These are phyloP conservation scores for Setophaga petechia DNA, from an alignment of 2,113 vertebrate species.

Conservation along the genomic window DNA sequence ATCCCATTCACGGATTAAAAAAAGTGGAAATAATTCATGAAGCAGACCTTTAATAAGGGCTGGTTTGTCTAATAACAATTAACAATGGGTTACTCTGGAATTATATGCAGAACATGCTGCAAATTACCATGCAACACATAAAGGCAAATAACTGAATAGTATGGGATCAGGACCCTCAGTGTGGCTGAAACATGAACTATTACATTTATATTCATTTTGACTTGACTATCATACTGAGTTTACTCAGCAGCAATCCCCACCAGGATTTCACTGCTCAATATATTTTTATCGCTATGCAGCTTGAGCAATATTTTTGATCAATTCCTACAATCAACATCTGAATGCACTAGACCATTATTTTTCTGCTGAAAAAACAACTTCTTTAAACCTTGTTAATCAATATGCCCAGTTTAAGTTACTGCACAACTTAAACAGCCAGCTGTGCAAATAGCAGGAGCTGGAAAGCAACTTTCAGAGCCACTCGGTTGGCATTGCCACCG, in stretches of 20 bases:
- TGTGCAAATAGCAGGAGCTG: not conserved
- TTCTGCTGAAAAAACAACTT: not conserved
- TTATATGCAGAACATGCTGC: not conserved
- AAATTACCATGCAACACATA: not conserved
- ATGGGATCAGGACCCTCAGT: not conserved
- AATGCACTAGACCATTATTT: not conserved
- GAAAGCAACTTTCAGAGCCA: not conserved
- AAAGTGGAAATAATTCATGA: not conserved
- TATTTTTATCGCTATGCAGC: not conserved
- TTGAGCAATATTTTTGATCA: conserved; percentile 35
- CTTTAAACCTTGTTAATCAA: conserved; percentile 27
- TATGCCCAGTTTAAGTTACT: not conserved
- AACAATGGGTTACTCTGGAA: not conserved
- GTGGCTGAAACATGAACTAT: not conserved
- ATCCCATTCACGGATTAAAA: not conserved
- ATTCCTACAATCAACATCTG: conserved; percentile 20
- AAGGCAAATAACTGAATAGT: not conserved
- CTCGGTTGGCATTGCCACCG: not conserved
- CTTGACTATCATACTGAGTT: not conserved
- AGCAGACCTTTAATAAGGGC: not conserved
- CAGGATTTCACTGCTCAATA: conserved; percentile 13
- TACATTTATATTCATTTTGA: not conserved
- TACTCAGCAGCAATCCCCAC: not conserved
- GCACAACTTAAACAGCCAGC: not conserved
- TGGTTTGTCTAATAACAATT: not conserved